These are phyloP conservation scores for Agrochola lychnidis DNA, from an alignment of 2,888 invertebrate species.

Conservation along the genomic window DNA sequence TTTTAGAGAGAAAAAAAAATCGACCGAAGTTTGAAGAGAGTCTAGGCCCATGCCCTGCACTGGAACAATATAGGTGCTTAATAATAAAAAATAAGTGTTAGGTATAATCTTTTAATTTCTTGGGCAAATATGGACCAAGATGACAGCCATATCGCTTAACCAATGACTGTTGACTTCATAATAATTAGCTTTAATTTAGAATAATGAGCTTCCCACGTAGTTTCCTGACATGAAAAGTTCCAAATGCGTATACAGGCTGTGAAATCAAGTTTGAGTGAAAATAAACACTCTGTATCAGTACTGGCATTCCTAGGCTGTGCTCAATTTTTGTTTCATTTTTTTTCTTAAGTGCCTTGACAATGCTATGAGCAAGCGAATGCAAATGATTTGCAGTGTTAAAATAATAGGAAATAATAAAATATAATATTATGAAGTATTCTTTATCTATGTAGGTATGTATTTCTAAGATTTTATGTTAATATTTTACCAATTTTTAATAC, in stretches of 20 bases:
- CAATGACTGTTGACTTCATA: constrained; percentile 43
- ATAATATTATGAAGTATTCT: not conserved
- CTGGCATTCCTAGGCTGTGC: constrained; percentile 21
- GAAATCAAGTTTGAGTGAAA: constrained; percentile 4
- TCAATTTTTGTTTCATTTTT: constrained; percentile 16
- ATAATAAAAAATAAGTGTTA: not conserved
- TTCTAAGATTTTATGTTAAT: no score
- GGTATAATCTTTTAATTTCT: not conserved
- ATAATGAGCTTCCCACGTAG: constrained; percentile 44
- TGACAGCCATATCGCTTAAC: not conserved
- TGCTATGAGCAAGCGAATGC: not conserved
- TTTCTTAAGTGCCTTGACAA: constrained; percentile 55
- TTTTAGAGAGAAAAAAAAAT: not conserved
- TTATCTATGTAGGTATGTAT: not conserved
- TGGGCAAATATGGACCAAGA: constrained; percentile 1
- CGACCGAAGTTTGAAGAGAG: no score
- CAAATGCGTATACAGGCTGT: constrained; percentile 17
- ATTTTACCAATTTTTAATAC: no score
- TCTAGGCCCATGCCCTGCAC: not conserved
- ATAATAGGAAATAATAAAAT: not conserved
- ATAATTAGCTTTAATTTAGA: constrained; percentile 45
- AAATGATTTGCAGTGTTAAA: not conserved
- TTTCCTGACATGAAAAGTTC: constrained; percentile 29
- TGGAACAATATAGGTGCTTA: not conserved
- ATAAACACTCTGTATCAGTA: not conserved